Percentiles rank a stretch among this genome's conserved stretches.
Evolutionary conservation across 2,113 vertebrate species (phyloP).

Genomic region (zebrafish (Danio rerio)): GRCz12tu NC_133178.1:23799501-23800000

Average conservation of each 20-base stretch:
- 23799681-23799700: neutral
- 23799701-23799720: neutral
- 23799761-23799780: no score
- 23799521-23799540: conserved; percentile 7
- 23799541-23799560: conserved; percentile 18
- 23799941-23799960: no score
- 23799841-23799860: neutral
- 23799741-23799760: no score
- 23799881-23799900: neutral
- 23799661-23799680: conserved; percentile 19
- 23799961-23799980: no score
- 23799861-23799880: neutral
- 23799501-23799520: conserved; percentile 21
- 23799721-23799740: no score
- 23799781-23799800: no score
- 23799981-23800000: no score
- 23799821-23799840: neutral
- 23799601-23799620: neutral
- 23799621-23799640: neutral
- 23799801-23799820: no score
- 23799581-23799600: neutral
- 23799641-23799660: neutral
- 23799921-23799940: no score
- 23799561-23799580: neutral
- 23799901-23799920: neutral